Base-by-base conservation (phyloP, 2,113 vertebrate species). In the Indicator maculatus region DNA sequence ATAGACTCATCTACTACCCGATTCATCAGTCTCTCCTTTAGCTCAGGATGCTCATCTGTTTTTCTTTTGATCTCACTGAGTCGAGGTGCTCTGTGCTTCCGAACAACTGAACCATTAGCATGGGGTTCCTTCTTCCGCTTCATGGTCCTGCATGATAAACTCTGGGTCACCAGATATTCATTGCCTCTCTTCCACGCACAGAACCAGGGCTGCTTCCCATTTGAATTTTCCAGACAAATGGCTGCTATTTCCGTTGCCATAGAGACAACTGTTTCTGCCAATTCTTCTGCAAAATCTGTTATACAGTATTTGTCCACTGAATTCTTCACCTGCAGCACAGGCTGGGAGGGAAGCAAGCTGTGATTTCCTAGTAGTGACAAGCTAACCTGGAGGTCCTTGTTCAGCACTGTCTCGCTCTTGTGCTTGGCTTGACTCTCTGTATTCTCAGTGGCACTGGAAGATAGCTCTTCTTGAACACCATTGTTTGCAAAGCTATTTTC, bases 241-340 rank as follows among this genome's bases (percentile, higher is more conserved):
- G 99, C 99, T 90, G 99, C 99, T 79, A 99, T 98, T 97, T 99
- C 99, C 31, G 99, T 99, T 94, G 99, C 99, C 99, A 99, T 99
- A 83, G 99, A 99, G 80, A 99, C 99, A 53, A 99, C 99, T 1
- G 99, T 99, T 79, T 99, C 97, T 56, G 99, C 98, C 96, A 99
- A 95, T 95, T 99, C 99, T 92, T 99, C 99, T 7, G 99, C 99
- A 83, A 99, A 99, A 93, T 99, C 99, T 60, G 98, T 97, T 86
- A 99, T 97, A 60, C 98, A 98, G 59, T 98, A 98, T 93, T 97
- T 96, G 31, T 98, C 98, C 26, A 97, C 88, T 78, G 98, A 96
- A 75, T 96, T 97, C 96, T 98, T 98, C 41, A 97, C 96, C 36
- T 96, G 97, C 2, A 95, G 90, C 27, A 84, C 38, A 69, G 98